Conservation (phyloP, 2,888 invertebrate species). For the Pheosia gnoma region DNA sequence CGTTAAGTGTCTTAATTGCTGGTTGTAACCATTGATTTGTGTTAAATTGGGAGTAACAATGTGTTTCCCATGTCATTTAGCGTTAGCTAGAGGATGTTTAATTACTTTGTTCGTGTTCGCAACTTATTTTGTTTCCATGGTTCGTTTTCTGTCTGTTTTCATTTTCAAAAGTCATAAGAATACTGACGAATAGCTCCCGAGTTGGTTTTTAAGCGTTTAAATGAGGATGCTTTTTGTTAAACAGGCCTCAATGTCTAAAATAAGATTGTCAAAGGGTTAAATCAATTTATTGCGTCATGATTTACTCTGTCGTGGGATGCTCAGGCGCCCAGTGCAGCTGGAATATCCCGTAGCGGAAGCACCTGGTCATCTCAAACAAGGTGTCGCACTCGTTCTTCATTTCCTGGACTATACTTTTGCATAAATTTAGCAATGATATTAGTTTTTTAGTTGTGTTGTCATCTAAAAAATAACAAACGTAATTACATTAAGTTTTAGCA, state of each 20-base stretch:
- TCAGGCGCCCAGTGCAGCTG: constrained; percentile 25
- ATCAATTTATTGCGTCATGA: background rate
- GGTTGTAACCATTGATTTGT: constrained; percentile 6
- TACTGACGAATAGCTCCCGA: too few species aligned
- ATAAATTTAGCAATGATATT: constrained; percentile 23
- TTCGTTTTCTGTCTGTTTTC: too few species aligned
- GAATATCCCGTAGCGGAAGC: constrained; percentile 42
- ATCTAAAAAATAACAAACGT: constrained; percentile 32
- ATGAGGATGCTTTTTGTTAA: too few species aligned
- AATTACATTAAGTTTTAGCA: too few species aligned
- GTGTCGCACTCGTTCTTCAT: constrained; percentile 9
- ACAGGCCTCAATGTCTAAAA: too few species aligned
- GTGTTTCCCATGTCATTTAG: background rate
- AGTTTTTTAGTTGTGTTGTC: constrained; percentile 33
- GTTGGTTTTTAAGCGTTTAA: too few species aligned
- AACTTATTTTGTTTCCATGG: too few species aligned
- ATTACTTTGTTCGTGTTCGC: background rate
- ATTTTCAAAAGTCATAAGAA: too few species aligned
- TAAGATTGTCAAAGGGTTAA: background rate
- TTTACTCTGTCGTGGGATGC: constrained; percentile 6
- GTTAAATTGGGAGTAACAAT: background rate
- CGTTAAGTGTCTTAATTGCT: constrained; percentile 18
- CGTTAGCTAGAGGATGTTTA: background rate
- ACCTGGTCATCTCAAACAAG: constrained; percentile 38
- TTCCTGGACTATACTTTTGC: constrained; percentile 10